Base-by-base conservation (phyloP, 2,113 vertebrate genomes). In the Pelecanoides urinatrix region DNA sequence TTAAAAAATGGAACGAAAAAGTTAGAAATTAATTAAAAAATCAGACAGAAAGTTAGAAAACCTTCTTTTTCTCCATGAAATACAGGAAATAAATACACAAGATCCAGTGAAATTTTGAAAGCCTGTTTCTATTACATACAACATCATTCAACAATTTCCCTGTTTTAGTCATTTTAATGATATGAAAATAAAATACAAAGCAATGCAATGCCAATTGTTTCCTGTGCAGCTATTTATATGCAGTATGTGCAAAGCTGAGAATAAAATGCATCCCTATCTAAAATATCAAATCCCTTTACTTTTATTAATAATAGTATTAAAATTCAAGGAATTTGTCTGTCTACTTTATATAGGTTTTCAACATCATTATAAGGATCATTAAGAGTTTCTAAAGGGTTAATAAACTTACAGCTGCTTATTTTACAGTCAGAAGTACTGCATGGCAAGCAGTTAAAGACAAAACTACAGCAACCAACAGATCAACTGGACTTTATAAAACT, bases 21-120 rank as follows among this genome's bases (percentile, higher is more conserved):
- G 58, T 70, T 56, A 42, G 25, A 96, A 96, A 95, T 95, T 97
- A 95, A 96, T 97, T 90, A 80, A 70, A 70, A 85, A 70, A 95
- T 15, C 36, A 94, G 11, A 76, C 19, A 27, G 27, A 61, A 79
- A 94, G 61, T 80, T 92, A 66, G 32, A 91, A 86, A 88, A 52
- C 55, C 50, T 91, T 26, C 16, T 73, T 87, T 71, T 27, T 30
- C 38, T 55, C 15, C 58, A 53, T 47, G 42, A 76, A 96, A 84
- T 40, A 44, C 5, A 61, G 34, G 11, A 74, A 81, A 78, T n/a
- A 86, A 90, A 92, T 76, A 83, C 12, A 85, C 27, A 83, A 74
- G 38, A 45, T 14, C 30, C 23, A 74, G 16, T 22, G 40, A 82
- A 67, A 73, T 92, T 92, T 88, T 55, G n/a, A 34, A 89, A 86